Evolutionary conservation across 2,888 invertebrate species (phyloP).

Genomic region (Drosophila colorata): DNA sequence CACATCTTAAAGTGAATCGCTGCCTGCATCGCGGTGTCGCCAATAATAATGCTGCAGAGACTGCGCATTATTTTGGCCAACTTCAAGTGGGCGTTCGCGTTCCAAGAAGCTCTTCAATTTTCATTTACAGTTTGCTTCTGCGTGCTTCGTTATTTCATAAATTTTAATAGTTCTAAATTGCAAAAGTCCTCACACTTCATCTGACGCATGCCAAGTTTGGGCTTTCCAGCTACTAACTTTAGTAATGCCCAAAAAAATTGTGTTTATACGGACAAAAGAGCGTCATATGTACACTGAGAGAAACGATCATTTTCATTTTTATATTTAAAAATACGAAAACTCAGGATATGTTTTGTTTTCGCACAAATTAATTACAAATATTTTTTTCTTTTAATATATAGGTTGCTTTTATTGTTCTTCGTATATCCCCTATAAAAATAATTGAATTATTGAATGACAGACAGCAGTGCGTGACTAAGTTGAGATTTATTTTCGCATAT

Average conservation of each 20-base stretch:
- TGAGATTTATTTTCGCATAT: too few species aligned
- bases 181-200: slow-evolving; percentile 4
- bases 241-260: not conserved
- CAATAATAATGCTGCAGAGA: slow-evolving; percentile 62
- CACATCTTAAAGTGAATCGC: slow-evolving; percentile 74
- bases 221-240: not conserved
- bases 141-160: slow-evolving; percentile 52
- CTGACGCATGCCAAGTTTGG: not conserved
- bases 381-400: too few species aligned
- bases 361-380: too few species aligned
- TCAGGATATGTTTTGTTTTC: too few species aligned
- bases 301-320: too few species aligned
- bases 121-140: slow-evolving; percentile 67
- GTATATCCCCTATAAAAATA: too few species aligned
- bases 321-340: too few species aligned
- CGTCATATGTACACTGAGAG: slow-evolving; percentile 10
- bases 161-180: slow-evolving; percentile 57
- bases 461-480: too few species aligned
- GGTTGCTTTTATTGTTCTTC: too few species aligned
- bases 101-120: slow-evolving; percentile 72
- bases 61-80: slow-evolving; percentile 33
- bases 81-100: slow-evolving; percentile 70
- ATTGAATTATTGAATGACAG: too few species aligned
- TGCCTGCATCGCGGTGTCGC: slow-evolving; percentile 53
- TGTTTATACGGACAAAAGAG: not conserved